These are phyloP conservation scores for Allobates femoralis DNA, from an alignment of 2,797 vertebrate genomes.

Conservation along the genomic window DNA sequence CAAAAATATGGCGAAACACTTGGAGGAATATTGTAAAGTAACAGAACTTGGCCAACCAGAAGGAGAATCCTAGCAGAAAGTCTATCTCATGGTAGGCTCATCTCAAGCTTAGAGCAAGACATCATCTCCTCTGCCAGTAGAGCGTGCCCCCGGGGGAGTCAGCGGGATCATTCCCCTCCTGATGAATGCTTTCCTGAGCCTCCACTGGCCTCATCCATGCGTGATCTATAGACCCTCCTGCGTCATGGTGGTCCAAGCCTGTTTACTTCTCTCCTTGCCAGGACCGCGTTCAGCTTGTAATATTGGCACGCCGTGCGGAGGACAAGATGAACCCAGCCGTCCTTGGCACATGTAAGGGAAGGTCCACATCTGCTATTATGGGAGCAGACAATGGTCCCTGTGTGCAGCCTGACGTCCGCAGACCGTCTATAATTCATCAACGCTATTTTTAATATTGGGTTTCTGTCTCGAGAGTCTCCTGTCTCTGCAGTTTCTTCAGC, in stretches of 20 bases:
- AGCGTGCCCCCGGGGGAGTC: not conserved
- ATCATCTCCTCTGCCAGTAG: constrained; percentile 23
- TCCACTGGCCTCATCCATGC: not conserved
- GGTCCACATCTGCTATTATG: constrained; percentile 33
- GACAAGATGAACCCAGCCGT: constrained; percentile 24
- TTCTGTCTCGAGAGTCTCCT: not conserved
- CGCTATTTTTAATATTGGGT: not conserved
- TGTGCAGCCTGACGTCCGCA: constrained; percentile 17
- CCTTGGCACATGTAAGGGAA: constrained; percentile 11
- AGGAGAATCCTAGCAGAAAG: not conserved
- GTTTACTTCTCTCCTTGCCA: constrained; percentile 24
- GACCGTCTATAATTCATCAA: not conserved
- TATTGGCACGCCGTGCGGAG: not conserved
- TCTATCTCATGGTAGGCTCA: not conserved
- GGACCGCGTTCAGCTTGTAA: constrained; percentile 7
- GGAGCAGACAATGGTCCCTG: constrained; percentile 22
- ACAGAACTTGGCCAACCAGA: too few species aligned
- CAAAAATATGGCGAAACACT: too few species aligned
- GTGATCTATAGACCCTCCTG: constrained; percentile 14
- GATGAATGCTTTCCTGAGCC: constrained; percentile 1
- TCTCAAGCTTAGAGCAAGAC: constrained; percentile 22
- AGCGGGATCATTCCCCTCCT: constrained; percentile 6
- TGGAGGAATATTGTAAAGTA: too few species aligned
- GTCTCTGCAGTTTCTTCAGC: not conserved
- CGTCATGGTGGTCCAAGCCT: constrained; percentile 36